These are phyloP conservation scores for Brachyopa scutellaris DNA, from an alignment of 2,888 invertebrate genomes.

Conservation along the genomic window DNA sequence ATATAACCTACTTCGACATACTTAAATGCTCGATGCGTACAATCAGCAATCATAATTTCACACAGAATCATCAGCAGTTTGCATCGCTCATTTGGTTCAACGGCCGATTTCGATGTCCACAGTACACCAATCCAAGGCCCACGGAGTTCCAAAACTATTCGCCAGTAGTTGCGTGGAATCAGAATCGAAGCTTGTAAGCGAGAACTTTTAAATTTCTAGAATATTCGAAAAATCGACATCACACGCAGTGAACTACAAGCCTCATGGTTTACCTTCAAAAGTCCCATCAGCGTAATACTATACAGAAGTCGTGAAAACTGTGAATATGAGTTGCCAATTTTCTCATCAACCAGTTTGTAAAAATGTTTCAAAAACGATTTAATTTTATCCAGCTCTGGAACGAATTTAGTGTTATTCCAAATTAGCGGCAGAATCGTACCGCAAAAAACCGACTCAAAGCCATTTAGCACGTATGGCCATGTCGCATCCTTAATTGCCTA, in stretches of 20 bases:
- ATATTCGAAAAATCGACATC: neutral
- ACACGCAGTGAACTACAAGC: no score
- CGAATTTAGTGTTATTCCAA: constrained; percentile 71
- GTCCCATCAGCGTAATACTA: constrained; percentile 76
- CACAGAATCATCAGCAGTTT: constrained; percentile 76
- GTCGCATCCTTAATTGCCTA: constrained; percentile 75
- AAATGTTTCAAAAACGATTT: constrained; percentile 75
- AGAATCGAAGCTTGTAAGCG: constrained; percentile 62
- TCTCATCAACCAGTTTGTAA: constrained; percentile 74
- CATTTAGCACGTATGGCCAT: constrained; percentile 75
- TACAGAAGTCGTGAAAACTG: constrained; percentile 75
- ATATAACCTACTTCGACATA: constrained; percentile 60
- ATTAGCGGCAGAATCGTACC: constrained; percentile 75
- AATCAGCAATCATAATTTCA: constrained; percentile 75
- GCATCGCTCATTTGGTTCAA: constrained; percentile 70
- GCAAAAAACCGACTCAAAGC: constrained; percentile 75
- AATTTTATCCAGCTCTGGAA: constrained; percentile 73
- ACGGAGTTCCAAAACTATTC: constrained; percentile 74
- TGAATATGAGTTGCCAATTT: constrained; percentile 62
- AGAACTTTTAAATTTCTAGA: constrained; percentile 75
- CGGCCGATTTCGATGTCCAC: constrained; percentile 72
- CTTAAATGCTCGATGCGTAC: constrained; percentile 74
- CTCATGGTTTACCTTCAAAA: constrained; percentile 75
- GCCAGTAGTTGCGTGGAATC: constrained; percentile 73
- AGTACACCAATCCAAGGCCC: constrained; percentile 75